Base-by-base conservation (phyloP, 2,113 vertebrate species). In the Tringa solitaria region DNA sequence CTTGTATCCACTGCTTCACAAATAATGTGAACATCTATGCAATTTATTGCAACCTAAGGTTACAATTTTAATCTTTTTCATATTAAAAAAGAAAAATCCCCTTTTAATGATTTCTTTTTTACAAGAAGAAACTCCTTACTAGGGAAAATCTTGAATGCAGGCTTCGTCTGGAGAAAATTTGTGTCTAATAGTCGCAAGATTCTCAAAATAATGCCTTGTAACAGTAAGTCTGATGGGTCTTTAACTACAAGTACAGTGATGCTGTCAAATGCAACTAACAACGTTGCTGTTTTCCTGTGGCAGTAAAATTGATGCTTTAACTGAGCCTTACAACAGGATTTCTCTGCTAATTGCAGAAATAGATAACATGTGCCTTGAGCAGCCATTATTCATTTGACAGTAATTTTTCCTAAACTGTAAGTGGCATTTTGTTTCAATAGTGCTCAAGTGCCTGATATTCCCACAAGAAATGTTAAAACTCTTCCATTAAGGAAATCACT, bases 331-430 rank as follows among this genome's bases (percentile, higher is more conserved):
- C 86, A 94, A 93, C 33, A 86, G 51, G n/a, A 81, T 77, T 89
- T 97, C 85, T 96, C 87, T 84, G 8, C 70, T 97, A 96, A 98
- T 97, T 98, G 96, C 82, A 95, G 84, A 96, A 97, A 96, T 95
- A 97, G 94, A 96, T 96, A 97, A 68, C 32, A 48, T 95, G 82
- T 65, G 93, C 92, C 93, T 96, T 93, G 76, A 95, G 54, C 80
- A 95, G 72, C 50, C 83, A 95, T 95, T 97, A 96, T 96, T 97
- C 87, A 92, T 96, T 96, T 84, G 87, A 94, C 93, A 89, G 86
- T 65, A 89, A 87, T 96, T 96, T 97, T 96, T 96, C 64, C 94
- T 97, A 80, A 95, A 96, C 76, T 79, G 27, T 75, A 92, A 96
- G 78, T 81, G 85, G 70, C 91, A 89, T 82, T 86, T 61, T 92